A percentile compares a stretch with the other conserved stretches of the same genome.
These are phyloP conservation scores for Pseudeuparius sepicola DNA, from an alignment of 2,888 invertebrate genomes.

Conservation along the genomic window DNA sequence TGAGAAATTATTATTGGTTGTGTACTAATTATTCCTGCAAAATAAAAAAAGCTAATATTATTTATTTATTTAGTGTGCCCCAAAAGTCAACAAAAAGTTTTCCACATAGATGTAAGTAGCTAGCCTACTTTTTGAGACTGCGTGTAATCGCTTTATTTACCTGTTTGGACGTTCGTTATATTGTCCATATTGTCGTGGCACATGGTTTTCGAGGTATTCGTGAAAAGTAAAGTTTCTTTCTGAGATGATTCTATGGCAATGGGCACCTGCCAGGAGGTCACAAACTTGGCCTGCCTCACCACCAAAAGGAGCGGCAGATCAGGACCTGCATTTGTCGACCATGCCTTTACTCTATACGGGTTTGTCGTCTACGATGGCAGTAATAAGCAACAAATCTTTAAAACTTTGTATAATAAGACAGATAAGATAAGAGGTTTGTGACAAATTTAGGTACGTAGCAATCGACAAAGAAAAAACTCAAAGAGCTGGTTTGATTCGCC, in stretches of 20 bases:
- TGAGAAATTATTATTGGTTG: slow-evolving; percentile 22
- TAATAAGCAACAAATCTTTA: no score
- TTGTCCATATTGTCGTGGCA: slow-evolving; percentile 43
- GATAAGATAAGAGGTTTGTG: no score
- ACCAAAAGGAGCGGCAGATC: slow-evolving; percentile 62
- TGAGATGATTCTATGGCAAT: slow-evolving; percentile 43
- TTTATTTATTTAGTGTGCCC: no score
- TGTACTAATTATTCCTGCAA: no score
- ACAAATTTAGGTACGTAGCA: no score
- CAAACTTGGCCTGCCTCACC: slow-evolving; percentile 61
- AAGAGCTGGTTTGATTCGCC: no score
- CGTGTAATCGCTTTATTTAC: slow-evolving; percentile 5
- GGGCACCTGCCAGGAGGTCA: slow-evolving; percentile 73
- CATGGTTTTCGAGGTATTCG: slow-evolving; percentile 50
- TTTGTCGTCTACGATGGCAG: slow-evolving; percentile 24
- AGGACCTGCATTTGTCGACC: slow-evolving; percentile 39
- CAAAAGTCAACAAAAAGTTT: no score
- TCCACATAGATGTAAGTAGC: no score
- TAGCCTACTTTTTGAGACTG: slow-evolving; percentile 2
- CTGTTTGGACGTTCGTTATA: no score
- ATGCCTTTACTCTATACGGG: slow-evolving; percentile 39
- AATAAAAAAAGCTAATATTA: no score
- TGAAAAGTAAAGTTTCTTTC: slow-evolving; percentile 38
- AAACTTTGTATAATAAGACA: no score
- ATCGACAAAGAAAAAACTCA: no score